phyloP scores from a whole-genome alignment of 1,140 invertebrate genomes.

The Hyphantria cunea region DNA sequence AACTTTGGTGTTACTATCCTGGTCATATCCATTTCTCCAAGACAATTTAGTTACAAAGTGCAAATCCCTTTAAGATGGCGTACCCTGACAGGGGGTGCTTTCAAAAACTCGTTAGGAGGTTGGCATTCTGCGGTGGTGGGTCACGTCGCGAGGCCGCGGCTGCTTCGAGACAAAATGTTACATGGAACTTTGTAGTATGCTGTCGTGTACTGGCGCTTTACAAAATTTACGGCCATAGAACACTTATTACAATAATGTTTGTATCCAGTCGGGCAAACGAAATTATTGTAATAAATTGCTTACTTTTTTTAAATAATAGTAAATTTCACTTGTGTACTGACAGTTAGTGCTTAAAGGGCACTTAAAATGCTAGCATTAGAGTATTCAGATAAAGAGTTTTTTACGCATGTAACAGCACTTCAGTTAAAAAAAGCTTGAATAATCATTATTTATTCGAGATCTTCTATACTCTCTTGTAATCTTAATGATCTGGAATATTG shows the following conservation, averaged over 20 bases:
- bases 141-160: constrained; percentile 61
- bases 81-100: constrained; percentile 58
- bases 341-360: too few species aligned
- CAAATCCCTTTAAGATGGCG: constrained; percentile 73
- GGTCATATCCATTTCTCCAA: constrained; percentile 37
- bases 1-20: constrained; percentile 1
- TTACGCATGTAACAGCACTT: too few species aligned
- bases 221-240: constrained; percentile 18
- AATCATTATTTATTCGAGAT: too few species aligned
- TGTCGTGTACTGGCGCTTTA: constrained; percentile 21
- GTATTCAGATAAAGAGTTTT: too few species aligned
- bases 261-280: not conserved
- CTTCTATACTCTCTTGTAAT: too few species aligned
- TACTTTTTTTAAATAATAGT: too few species aligned
- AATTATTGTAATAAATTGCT: not conserved
- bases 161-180: constrained; percentile 64
- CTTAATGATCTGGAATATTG: too few species aligned
- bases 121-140: constrained; percentile 68
- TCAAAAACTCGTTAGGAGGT: constrained; percentile 77
- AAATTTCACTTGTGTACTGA: too few species aligned
- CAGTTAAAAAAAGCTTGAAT: too few species aligned
- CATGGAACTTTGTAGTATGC: constrained; percentile 49
- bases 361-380: too few species aligned
- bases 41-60: constrained; percentile 71
- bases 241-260: not conserved